Base-by-base conservation (phyloP, 2,888 invertebrate species). In the Sminthurides aquaticus region DNA sequence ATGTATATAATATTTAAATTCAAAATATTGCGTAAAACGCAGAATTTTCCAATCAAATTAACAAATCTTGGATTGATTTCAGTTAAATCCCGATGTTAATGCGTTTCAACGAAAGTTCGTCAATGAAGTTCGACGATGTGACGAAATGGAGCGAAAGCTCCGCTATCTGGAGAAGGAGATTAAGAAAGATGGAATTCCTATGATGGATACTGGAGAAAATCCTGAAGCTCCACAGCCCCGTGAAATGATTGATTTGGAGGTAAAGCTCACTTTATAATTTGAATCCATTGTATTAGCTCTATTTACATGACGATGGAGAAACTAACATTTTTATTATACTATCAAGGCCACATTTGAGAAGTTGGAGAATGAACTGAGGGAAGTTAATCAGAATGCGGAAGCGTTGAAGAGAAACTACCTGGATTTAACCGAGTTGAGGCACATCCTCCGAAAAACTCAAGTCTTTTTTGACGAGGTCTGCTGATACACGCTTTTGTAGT, bases 231-330 rank as follows among this genome's bases (percentile, higher is more conserved):
- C 99, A 0, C 94, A 96, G 76, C 97, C 98, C 0, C 84, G 96
- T 71, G 98, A 99, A 82, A 98, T 99, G 97, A 94, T 97, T 75
- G 98, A 99, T 80, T 83, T 99, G 69, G 98, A 99, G 86, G 93
- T 91, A 78, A 78, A 76, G n/a, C n/a, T n/a, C n/a, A n/a, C n/a
- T 28, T 20, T 54, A 3, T 27, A 52, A 55, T 22, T 54, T 34
- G 22, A 20, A 56, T 49, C 3, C 15, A 26, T 27, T 58, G 18
- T 34, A 57, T 55, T 18, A 55, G 20, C n/a, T 11, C 5, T n/a
- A 15, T 18, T n/a, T 52, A 20, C n/a, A 52, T 11, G 52, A 24
- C n/a, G 8, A 15, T 18, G 15, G 15, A 48, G 18, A 15, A 15
- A 15, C 15, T 18, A 54, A 54, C 18, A 15, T 54, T 22, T 22